Base-by-base conservation (phyloP, 1,140 invertebrate genomes). In the Bradysia coprophila region DNA sequence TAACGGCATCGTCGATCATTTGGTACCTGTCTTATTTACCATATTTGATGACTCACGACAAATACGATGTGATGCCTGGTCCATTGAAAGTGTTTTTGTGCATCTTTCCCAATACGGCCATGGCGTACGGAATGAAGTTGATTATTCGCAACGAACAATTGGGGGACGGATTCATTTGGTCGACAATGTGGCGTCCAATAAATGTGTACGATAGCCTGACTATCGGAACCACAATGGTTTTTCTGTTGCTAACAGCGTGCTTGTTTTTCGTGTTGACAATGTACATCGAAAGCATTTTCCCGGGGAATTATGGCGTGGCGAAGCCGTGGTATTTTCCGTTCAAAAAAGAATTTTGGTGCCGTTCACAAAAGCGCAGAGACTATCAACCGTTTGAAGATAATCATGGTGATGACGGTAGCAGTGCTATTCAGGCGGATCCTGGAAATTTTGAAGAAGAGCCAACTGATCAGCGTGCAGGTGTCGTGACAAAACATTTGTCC, bases 321-420 rank as follows among this genome's bases (percentile, higher is more conserved):
- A 61, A 72, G 44, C 73, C 73, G 1, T 85, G 79, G 78, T 78
- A 85, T 50, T 87, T 79, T 44, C 75, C 75, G 1, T 73, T 81
- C 38, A 76, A 69, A 21, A 68, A 67, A 42, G 66, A 51, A 10
- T 74, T 64, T 50, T 71, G 68, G 68, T n/a, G n/a, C n/a, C n/a
- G n/a, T n/a, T n/a, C n/a, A n/a, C 32, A 34, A 34, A 34, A 16
- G 13, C 45, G 24, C 13, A 16, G 19, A 4, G 2, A 38, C 18
- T 38, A 16, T 19, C 36, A 38, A 19, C 36, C 18, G 21, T 16
- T 16, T 19, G 18, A 20, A 15, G 13, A 38, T 38, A 3, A 19
- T 6, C 3, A 2, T 38, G 18, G 4, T 10, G 36, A 38, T 19
- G 3, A 38, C 4, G 36, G 21, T 20, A 10, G 16, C 6, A 3